Evolutionary conservation across 2,888 invertebrate species (phyloP).

Genomic region (Drosophila limbata): DNA sequence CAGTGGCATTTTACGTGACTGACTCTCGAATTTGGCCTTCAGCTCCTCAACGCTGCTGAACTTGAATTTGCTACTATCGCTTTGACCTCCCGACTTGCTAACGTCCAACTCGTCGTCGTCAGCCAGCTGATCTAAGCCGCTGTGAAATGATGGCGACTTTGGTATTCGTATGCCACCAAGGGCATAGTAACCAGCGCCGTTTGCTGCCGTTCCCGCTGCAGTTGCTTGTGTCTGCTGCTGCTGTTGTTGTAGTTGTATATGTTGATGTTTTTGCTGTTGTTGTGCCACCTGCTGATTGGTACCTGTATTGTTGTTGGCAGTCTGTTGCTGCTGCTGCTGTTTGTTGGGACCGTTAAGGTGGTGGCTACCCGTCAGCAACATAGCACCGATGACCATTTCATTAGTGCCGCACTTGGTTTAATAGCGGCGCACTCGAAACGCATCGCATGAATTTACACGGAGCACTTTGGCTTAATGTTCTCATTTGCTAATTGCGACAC

Average conservation of each 20-base stretch:
- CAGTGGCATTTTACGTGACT: conserved; percentile 81
- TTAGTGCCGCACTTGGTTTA: conserved; percentile 79
- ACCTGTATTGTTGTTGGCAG: conserved; percentile 22
- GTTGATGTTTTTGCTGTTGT: conserved; percentile 15
- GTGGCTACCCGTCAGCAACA: conserved; percentile 85
- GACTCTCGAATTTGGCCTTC: conserved; percentile 76
- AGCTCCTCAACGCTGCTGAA: conserved; percentile 79
- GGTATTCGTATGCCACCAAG: conserved; percentile 89
- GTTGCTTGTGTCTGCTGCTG: conserved; percentile 17
- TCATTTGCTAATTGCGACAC: conserved; percentile 30
- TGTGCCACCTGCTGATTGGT: conserved; percentile 10
- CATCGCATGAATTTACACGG: conserved; percentile 36
- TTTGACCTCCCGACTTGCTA: conserved; percentile 27
- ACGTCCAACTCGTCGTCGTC: conserved; percentile 77
- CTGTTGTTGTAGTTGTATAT: conserved; percentile 6
- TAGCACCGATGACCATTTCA: conserved; percentile 86
- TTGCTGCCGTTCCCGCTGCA: conserved; percentile 26
- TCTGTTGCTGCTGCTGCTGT: conserved; percentile 47
- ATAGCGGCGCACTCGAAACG: conserved; percentile 64
- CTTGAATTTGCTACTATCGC: conserved; percentile 53
- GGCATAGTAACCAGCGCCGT: conserved; percentile 75
- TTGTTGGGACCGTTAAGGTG: conserved; percentile 78
- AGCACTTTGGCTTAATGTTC: conserved; percentile 17
- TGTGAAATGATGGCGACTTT: conserved; percentile 95
- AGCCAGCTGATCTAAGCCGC: conserved; percentile 91